A percentile compares a stretch with the other conserved stretches of the same genome.
These are phyloP conservation scores for Macroglossus sobrinus DNA, from an alignment of 2,113 vertebrate species.

Conservation along the genomic window DNA sequence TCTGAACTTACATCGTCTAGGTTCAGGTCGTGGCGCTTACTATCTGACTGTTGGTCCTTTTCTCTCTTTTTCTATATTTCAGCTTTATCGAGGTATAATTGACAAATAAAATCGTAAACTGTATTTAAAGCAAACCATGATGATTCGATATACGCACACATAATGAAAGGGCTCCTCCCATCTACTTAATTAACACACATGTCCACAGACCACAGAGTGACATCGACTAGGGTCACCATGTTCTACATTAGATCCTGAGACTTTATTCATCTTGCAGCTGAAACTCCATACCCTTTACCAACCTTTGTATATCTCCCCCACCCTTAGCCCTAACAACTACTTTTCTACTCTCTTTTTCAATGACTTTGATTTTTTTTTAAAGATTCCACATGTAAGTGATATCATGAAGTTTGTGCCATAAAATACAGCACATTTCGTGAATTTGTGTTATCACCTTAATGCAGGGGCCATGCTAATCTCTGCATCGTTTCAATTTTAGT, in stretches of 20 bases:
- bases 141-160: neutral
- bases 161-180: neutral
- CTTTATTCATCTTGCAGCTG: neutral
- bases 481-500: neutral
- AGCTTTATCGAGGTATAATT: neutral
- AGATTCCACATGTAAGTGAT: neutral
- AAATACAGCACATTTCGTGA: accelerated
- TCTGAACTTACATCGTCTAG: neutral
- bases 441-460: accelerated
- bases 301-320: neutral
- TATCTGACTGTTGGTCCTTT: neutral
- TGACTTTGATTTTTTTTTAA: neutral
- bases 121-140: neutral
- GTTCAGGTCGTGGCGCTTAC: neutral
- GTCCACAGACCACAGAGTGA: too few relatives aligned
- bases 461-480: neutral
- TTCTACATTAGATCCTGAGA: neutral
- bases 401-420: neutral
- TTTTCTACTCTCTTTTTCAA: neutral
- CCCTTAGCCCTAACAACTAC: too few relatives aligned
- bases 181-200: neutral
- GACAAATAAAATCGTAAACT: neutral
- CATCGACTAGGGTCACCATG: neutral
- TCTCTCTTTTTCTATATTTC: neutral
- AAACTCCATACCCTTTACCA: neutral